Base-by-base conservation (phyloP, 1,140 invertebrate genomes). In the Drosophila lacertosa region DNA sequence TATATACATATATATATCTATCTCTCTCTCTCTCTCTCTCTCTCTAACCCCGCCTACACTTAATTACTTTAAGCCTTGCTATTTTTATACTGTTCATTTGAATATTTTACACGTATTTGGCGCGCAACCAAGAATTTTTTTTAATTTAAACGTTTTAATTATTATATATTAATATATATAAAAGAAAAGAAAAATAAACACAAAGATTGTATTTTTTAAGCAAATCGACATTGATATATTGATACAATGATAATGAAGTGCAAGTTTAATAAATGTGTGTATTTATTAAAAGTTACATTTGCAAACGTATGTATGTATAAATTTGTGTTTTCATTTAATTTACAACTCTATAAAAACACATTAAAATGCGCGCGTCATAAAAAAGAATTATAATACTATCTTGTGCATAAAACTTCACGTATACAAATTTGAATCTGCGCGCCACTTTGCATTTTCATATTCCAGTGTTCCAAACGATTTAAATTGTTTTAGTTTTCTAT, bases 201-300 rank as follows among this genome's bases (percentile, higher is more conserved):
- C 64, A 77, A 62, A 39, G 48, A 55, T 74, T 45, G 35, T 72
- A 72, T 86, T 84, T 84, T 84, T 58, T 84, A 84, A 84, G 81
- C 73, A 58, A 78, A 48, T 45, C 62, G 73, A 77, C 77, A 84
- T 81, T 74, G 68, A 76, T 67, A 68, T 54, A 77, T 77, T 77
- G 58, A 71, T 79, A 71, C 65, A 67, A 55, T 71, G 62, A 83
- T 74, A 77, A 64, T 88, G 81, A 77, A 86, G 81, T 77, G 77
- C 73, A 86, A 88, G 73, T 74, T 74, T 68, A 86, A 86, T 84
- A 84, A 88, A 86, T 88, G 77, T 86, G 82, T 84, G 77, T 86
- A 86, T 86, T 86, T 86, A 86, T 88, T 86, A 88, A 86, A 86
- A 81, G 81, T 86, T 86, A 86, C 33, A 57, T 71, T 40, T 57